Percentiles rank a stretch among this genome's conserved stretches.
Evolutionary conservation across 1,140 invertebrate species (phyloP).

Genomic region (Ruditapes philippinarum): DNA sequence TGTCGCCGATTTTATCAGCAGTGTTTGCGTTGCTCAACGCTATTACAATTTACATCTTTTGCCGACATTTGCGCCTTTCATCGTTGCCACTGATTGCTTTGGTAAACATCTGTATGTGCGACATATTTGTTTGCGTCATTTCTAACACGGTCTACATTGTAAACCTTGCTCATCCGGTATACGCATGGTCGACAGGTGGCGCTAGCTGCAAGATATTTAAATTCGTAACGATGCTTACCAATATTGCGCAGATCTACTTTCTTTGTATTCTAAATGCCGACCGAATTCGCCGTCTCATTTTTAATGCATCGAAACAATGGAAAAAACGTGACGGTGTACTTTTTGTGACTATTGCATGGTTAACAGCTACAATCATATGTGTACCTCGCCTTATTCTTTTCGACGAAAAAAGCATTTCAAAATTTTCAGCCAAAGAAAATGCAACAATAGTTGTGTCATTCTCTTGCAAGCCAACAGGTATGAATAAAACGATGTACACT

Average conservation of each 20-base stretch:
- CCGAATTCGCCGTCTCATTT: constrained; percentile 8
- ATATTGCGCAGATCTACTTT: constrained; percentile 45
- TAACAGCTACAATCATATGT: not conserved
- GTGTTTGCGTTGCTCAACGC: constrained; percentile 20
- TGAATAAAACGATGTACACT: not conserved
- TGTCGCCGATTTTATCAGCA: constrained; percentile 45
- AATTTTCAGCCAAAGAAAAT: not conserved
- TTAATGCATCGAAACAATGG: constrained; percentile 24
- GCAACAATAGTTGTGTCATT: not conserved
- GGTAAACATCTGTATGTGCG: constrained; percentile 47
- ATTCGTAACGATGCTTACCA: constrained; percentile 41
- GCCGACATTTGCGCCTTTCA: not conserved
- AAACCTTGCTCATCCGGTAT: constrained; percentile 23
- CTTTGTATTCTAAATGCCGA: constrained; percentile 44
- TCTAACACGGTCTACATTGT: constrained; percentile 49
- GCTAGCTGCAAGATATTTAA: constrained; percentile 50
- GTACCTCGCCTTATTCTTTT: constrained; percentile 20
- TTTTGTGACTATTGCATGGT: not conserved
- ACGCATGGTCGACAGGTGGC: constrained; percentile 38
- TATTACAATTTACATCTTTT: constrained; percentile 30
- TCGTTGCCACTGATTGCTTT: constrained; percentile 8
- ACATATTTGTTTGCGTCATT: constrained; percentile 52
- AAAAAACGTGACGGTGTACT: not conserved
- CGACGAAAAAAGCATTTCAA: not conserved
- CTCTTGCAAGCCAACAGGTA: constrained; percentile 1